Evolutionary conservation across 2,797 vertebrate species (phyloP).

Genomic region (Mormyrus proboscirostris): DNA sequence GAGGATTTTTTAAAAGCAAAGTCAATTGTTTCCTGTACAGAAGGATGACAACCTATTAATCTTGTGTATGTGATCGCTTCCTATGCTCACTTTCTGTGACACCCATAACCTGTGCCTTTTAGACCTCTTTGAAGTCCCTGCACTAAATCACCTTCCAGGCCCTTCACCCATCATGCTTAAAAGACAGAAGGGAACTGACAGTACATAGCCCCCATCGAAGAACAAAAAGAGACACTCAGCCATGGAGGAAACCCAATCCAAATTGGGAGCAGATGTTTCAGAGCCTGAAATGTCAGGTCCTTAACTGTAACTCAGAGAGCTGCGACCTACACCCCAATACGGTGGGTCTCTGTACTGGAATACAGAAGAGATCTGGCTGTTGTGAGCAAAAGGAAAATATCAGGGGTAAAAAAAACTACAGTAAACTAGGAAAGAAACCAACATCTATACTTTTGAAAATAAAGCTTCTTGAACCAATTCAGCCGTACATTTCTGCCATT

Average conservation of each 20-base stretch:
- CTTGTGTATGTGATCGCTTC: constrained; percentile 38
- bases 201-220: constrained; percentile 15
- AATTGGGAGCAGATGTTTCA: constrained; percentile 43
- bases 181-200: constrained; percentile 37
- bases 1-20: not conserved
- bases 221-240: constrained; percentile 23
- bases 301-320: constrained; percentile 34
- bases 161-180: constrained; percentile 40
- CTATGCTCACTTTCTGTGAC: constrained; percentile 43
- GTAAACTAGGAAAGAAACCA: not conserved
- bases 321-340: constrained; percentile 25
- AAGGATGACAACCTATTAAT: constrained; percentile 7
- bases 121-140: constrained; percentile 38
- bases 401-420: not conserved
- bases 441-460: not conserved
- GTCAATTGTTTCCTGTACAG: constrained; percentile 12
- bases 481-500: not conserved
- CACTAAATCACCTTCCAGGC: constrained; percentile 37
- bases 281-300: constrained; percentile 23
- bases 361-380: constrained; percentile 19
- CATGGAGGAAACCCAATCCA: constrained; percentile 30
- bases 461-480: not conserved
- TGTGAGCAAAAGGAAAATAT: constrained; percentile 24
- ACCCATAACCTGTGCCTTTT: constrained; percentile 46
- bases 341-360: constrained; percentile 26